These are phyloP conservation scores for Hystrix brachyura DNA, from an alignment of 2,113 vertebrate genomes.

Conservation along the genomic window DNA sequence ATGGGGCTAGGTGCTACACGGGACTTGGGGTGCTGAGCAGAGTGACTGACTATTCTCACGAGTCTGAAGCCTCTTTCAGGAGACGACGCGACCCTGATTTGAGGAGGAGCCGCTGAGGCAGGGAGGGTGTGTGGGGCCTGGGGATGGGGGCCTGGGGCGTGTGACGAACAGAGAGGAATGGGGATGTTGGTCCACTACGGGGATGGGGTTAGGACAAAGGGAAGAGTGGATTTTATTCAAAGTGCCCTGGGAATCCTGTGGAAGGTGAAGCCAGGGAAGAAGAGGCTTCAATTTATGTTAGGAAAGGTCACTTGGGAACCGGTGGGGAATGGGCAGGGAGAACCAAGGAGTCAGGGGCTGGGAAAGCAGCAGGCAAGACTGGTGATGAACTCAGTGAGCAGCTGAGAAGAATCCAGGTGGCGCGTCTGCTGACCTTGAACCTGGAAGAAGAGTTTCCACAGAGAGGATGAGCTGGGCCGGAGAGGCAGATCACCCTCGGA, in stretches of 20 bases:
- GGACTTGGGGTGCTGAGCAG: too few species aligned
- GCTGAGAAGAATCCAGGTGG: fast-evolving
- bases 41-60: neutral
- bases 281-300: neutral
- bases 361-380: neutral
- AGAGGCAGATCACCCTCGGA: neutral
- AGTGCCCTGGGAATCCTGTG: neutral
- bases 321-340: neutral
- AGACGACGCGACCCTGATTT: too few species aligned
- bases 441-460: neutral
- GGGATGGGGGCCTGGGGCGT: too few species aligned
- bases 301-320: neutral
- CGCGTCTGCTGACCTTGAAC: fast-evolving
- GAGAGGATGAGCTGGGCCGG: fast-evolving
- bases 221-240: neutral
- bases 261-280: too few species aligned
- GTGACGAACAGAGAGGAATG: neutral
- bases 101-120: fast-evolving
- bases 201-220: neutral
- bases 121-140: fast-evolving
- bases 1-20: too few species aligned
- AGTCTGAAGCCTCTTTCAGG: neutral
- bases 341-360: neutral
- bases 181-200: neutral
- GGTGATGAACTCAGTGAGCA: fast-evolving